Evolutionary conservation across 2,888 invertebrate genomes (phyloP), one percentile per base, ranked within the genome.

Genomic region (Mystacides longicornis): DNA sequence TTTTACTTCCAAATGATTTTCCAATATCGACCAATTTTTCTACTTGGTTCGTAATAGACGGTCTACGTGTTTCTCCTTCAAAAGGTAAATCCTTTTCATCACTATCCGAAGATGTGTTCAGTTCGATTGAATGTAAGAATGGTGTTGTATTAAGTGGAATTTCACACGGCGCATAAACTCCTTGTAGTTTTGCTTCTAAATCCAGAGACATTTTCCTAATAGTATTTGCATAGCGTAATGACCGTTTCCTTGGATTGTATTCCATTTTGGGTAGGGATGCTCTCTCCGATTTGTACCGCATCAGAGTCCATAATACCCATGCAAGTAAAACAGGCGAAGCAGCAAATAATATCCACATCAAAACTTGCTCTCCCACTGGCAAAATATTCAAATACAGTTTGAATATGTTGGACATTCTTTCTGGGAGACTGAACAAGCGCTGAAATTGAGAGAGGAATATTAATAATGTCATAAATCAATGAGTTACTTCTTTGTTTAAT

Each of bases 321-420:
- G 80, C 69, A 47, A 81, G 68, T 0, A 81, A 67, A 9, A 85
- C 69, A 23, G 81, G 69, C 0, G 75, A 62, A 0, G 75, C 74
- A 0, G 81, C 61, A 43, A 81, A 68, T 59, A 83, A 75, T 0
- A 75, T 49, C 64, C 83, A 85, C 70, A 80, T 81, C 0, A 75
- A 65, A 0, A 69, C 70, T 55, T 74, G 71, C 67, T 86, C 83
- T 0, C 82, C 74, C 0, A 80, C 64, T 0, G 91, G 90, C 2
- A 88, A 67, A 3, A 87, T 76, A 66, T 86, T 86, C 3, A 91
- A 70, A 67, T 91, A 90, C 11, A 91, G 68, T 59, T 79, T 77
- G 71, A 90, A 90, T 21, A 83, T 81, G 23, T 77, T 72, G 54
- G 78, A 75, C 63, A 91, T 68, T 0, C 69, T 67, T 1, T 80